Percentiles rank a stretch among this genome's conserved stretches.
These are phyloP conservation scores for Leucoptera coffeella DNA, from an alignment of 2,888 invertebrate genomes.

Conservation along the genomic window DNA sequence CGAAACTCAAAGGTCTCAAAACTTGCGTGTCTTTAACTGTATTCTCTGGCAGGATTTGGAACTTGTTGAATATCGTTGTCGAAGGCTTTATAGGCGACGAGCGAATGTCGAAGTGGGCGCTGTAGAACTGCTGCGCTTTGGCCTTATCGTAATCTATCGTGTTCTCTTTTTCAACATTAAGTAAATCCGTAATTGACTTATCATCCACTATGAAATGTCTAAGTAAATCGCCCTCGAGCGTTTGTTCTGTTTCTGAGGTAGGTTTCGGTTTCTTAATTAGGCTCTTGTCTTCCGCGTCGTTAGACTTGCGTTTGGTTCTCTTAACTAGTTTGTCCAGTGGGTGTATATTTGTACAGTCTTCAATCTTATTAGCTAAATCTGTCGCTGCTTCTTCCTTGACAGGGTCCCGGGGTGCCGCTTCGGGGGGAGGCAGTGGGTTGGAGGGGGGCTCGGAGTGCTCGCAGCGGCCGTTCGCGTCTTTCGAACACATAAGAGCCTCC, in stretches of 20 bases:
- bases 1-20: conserved; percentile 20
- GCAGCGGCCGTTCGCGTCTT: conserved; percentile 30
- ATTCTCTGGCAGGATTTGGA: conserved; percentile 33
- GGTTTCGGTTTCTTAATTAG: conserved; percentile 25
- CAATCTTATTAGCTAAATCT: conserved; percentile 11
- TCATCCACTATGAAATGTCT: no score
- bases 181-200: not conserved
- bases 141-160: conserved; percentile 10
- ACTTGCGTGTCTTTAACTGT: conserved; percentile 23
- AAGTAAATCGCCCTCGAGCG: conserved; percentile 7
- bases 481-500: conserved; percentile 29
- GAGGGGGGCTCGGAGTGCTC: no score
- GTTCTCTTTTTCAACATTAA: not conserved
- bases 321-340: conserved; percentile 28
- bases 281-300: conserved; percentile 11
- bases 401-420: conserved; percentile 10
- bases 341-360: conserved; percentile 27
- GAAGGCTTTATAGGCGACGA: conserved; percentile 41
- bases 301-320: conserved; percentile 24
- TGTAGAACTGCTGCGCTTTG: conserved; percentile 33
- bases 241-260: conserved; percentile 16
- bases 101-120: conserved; percentile 37
- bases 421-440: conserved; percentile 13
- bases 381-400: conserved; percentile 11
- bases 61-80: conserved; percentile 30